Percentiles rank a stretch among this genome's conserved stretches.
These are phyloP conservation scores for Pogoniulus pusillus DNA, from an alignment of 2,797 vertebrate genomes.

Conservation along the genomic window DNA sequence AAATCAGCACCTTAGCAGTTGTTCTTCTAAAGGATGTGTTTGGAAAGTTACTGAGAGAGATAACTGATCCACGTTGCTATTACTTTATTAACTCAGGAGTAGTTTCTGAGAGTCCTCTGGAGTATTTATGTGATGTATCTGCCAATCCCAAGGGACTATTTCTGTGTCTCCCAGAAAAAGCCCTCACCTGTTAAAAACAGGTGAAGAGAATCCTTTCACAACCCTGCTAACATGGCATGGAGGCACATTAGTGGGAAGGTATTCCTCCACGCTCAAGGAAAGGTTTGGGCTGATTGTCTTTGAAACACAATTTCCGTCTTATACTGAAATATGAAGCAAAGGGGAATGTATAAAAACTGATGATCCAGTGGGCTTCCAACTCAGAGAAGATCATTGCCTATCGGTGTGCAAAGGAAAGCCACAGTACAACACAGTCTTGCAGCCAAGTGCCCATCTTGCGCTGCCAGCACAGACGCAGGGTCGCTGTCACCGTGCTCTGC, in stretches of 20 bases:
- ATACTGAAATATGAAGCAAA: not conserved
- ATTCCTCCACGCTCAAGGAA: rapidly evolving
- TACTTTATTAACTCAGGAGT: not conserved
- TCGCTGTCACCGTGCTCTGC: not conserved
- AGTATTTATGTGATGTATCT: not conserved
- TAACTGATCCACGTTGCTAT: not conserved
- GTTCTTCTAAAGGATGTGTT: not conserved
- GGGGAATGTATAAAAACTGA: rapidly evolving
- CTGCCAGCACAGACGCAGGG: not conserved
- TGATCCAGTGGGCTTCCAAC: rapidly evolving
- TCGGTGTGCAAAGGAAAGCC: not conserved
- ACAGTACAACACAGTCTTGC: not conserved
- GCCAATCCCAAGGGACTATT: not conserved
- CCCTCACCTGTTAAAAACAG: not conserved
- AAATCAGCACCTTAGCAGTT: not conserved
- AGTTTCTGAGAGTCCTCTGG: not conserved
- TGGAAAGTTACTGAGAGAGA: not conserved
- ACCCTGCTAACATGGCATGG: not conserved
- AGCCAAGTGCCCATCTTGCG: rapidly evolving
- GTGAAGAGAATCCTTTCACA: not conserved
- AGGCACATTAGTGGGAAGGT: rapidly evolving
- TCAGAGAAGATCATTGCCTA: not conserved
- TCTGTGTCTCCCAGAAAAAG: not conserved
- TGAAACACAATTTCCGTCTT: not conserved
- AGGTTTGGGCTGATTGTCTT: not conserved